These are phyloP conservation scores for Iselma pallidipennis DNA, from an alignment of 2,888 invertebrate genomes.

Conservation along the genomic window DNA sequence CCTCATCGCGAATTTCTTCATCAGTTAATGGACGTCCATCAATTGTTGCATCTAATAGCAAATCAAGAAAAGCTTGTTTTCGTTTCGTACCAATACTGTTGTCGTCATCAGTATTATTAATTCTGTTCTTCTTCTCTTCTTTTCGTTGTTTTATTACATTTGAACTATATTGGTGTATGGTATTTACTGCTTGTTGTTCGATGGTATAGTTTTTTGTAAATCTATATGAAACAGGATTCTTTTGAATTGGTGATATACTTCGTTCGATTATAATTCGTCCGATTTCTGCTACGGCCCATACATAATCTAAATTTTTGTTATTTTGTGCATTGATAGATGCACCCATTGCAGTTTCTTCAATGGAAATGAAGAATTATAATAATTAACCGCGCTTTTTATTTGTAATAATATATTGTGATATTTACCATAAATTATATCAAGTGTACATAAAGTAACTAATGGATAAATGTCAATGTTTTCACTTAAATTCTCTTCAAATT, in stretches of 20 bases:
- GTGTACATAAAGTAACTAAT: slow-evolving; percentile 62
- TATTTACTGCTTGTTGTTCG: slow-evolving; percentile 57
- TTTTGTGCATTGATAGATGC: no score
- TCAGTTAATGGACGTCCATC: no score
- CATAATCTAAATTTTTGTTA: slow-evolving; percentile 71
- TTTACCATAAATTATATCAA: no score
- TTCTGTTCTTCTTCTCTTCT: slow-evolving; percentile 57
- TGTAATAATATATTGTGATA: slow-evolving; percentile 59
- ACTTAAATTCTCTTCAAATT: slow-evolving; percentile 53
- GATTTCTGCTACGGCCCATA: slow-evolving; percentile 68
- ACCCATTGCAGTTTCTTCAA: slow-evolving; percentile 17
- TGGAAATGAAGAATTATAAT: background rate
- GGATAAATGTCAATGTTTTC: slow-evolving; percentile 64
- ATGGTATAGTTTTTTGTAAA: slow-evolving; percentile 46
- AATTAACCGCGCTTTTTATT: no score
- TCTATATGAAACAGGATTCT: background rate
- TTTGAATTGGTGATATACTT: background rate
- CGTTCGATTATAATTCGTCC: slow-evolving; percentile 23
- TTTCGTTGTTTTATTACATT: no score
- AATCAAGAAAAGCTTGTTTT: slow-evolving; percentile 69
- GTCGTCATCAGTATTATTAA: background rate
- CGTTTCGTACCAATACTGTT: slow-evolving; percentile 52
- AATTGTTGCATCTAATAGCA: no score
- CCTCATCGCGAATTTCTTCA: no score
- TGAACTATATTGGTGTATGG: slow-evolving; percentile 60